phyloP scores from a whole-genome alignment of 2,888 invertebrate species.

The Papilio protenor region DNA sequence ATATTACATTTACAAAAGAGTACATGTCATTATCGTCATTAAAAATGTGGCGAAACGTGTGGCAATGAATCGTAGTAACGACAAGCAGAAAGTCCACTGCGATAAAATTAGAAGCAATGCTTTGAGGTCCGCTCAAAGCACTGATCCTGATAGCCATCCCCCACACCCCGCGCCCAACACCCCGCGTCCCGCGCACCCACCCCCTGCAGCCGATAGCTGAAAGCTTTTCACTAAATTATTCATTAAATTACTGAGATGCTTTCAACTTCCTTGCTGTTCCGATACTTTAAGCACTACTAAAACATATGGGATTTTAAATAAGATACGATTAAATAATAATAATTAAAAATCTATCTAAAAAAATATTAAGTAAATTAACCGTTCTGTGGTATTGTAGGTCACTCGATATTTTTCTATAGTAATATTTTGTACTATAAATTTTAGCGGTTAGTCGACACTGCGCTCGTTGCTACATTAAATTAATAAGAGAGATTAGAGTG shows the following conservation, averaged over 20 bases:
- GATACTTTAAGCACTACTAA: not conserved
- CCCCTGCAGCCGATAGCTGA: not conserved
- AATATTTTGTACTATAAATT: not conserved
- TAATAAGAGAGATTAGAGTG: conserved; percentile 1
- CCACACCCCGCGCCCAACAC: not conserved
- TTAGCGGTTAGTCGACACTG: conserved; percentile 6
- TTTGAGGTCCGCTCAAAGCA: not conserved
- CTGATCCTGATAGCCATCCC: not conserved
- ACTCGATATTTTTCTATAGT: not conserved
- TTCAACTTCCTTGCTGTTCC: not conserved
- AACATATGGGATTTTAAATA: not conserved
- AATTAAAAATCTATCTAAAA: not conserved
- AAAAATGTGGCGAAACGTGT: not conserved
- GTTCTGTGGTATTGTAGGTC: not conserved
- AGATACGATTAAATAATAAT: not conserved
- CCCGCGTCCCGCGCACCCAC: too few species aligned
- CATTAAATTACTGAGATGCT: conserved; percentile 9
- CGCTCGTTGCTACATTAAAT: not conserved
- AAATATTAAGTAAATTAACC: not conserved
- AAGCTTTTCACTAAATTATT: conserved; percentile 14
- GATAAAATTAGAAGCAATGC: not conserved
- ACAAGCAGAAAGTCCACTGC: not conserved
- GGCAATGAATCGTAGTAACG: not conserved
- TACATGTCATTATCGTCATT: not conserved
- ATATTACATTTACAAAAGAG: not conserved